A percentile compares a stretch with the other conserved stretches of the same genome.
Evolutionary conservation across 2,113 vertebrate species (phyloP).

Genomic region (Cyanistes caeruleus): DNA sequence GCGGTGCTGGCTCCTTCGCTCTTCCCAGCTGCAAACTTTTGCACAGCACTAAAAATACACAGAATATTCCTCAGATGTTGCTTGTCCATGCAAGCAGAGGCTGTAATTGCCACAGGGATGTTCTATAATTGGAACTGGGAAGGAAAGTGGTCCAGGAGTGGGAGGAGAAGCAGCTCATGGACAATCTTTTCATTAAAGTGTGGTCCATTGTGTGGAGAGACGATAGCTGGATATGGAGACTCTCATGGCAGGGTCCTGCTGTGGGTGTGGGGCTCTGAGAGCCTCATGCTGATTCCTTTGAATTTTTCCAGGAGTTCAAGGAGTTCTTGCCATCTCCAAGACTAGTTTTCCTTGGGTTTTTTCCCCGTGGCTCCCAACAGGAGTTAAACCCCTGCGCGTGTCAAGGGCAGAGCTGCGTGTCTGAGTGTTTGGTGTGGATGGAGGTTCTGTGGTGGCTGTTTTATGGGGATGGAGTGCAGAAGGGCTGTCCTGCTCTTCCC

Average conservation of each 20-base stretch:
- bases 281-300: background rate
- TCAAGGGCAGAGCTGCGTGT: background rate
- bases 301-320: background rate
- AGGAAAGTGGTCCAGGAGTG: background rate
- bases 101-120: constrained; percentile 5
- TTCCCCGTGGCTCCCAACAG: background rate
- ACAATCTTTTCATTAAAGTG: constrained; percentile 10
- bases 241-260: background rate
- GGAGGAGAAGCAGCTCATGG: constrained; percentile 1
- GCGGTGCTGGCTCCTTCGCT: background rate
- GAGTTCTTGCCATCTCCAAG: background rate
- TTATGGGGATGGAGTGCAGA: background rate
- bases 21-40: constrained; percentile 28
- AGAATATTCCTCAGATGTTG: constrained; percentile 9
- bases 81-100: background rate
- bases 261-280: background rate
- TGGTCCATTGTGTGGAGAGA: background rate
- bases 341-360: background rate
- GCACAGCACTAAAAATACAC: constrained; percentile 28
- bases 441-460: background rate
- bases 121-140: background rate
- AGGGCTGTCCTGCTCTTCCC: background rate
- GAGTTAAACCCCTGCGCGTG: background rate
- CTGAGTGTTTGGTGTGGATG: background rate
- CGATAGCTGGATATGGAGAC: background rate